Evolutionary conservation across 2,797 vertebrate species (phyloP), one percentile per base, ranked within the genome.

Genomic region (Channa striata): DNA sequence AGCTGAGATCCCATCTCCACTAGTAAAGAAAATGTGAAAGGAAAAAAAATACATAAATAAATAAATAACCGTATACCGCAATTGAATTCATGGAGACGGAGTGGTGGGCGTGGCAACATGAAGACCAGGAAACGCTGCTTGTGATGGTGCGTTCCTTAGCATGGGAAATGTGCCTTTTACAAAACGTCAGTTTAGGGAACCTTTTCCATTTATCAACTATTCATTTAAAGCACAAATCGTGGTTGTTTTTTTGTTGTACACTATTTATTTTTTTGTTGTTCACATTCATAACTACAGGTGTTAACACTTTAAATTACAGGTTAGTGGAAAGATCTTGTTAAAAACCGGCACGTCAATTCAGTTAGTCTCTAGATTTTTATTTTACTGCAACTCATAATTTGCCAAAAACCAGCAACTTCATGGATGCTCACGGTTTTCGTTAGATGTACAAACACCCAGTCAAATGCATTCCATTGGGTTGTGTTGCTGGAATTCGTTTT

Each of bases 401-500:
- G 8, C 19, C 9, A 3, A 11, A 19, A 46, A 5, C 10, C n/a
- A 11, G 11, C 9, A 20, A 11, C 7, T 46, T 33, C 11, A 1
- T 16, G 7, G 11, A 14, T 59, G 25, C 17, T 43, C 1, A 17
- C 1, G 0, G 5, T 0, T 25, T 50, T 47, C 19, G 13, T 17
- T 16, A 30, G 8, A 42, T n/a, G 16, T 17, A 16, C 1, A 8
- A 43, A 63, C 11, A 60, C 44, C 4, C 25, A 2, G 4, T 11
- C 17, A 36, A 62, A 17, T 8, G 7, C 12, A 9, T 63, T 34
- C 8, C 17, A 47, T 16, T 5, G 20, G 37, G 9, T 0, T 8
- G 0, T 8, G 12, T 6, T 16, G 5, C 14, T 3, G 4, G n/a
- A 48, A 1, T 0, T 2, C 7, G 0, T 0, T 0, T 53, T 30